phyloP scores from a whole-genome alignment of 2,113 vertebrate species.

The Thamnaconus septentrionalis region DNA sequence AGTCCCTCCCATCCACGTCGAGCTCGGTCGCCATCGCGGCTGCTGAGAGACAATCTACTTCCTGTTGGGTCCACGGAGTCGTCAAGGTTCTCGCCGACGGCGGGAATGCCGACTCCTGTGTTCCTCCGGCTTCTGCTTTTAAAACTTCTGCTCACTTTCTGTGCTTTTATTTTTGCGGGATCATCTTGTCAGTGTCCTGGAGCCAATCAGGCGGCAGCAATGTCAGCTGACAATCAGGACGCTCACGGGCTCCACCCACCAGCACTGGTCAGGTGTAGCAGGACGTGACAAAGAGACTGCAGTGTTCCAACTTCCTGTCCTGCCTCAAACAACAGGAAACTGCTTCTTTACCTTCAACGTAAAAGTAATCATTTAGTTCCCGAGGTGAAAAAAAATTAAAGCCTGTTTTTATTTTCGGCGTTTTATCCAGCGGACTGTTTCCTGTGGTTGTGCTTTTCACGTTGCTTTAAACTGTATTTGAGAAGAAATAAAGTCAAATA shows the following conservation, averaged over 20 bases:
- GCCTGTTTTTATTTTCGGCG: slow-evolving; percentile 57
- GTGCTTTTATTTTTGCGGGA: background rate
- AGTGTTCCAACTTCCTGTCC: background rate
- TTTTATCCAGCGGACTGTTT: slow-evolving; percentile 69
- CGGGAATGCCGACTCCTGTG: too few relatives aligned
- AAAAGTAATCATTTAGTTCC: slow-evolving; percentile 8
- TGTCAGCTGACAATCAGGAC: background rate
- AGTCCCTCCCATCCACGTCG: too few relatives aligned
- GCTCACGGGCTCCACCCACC: slow-evolving; percentile 2
- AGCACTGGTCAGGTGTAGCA: background rate
- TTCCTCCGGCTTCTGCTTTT: background rate
- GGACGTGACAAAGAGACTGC: too few relatives aligned
- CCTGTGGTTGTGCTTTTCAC: slow-evolving; percentile 76
- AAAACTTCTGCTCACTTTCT: background rate
- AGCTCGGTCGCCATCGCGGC: too few relatives aligned
- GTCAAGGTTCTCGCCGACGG: too few relatives aligned
- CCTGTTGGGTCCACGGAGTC: too few relatives aligned
- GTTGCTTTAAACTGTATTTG: slow-evolving; percentile 72
- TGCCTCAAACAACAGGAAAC: slow-evolving; percentile 1
- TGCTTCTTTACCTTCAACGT: slow-evolving; percentile 2
- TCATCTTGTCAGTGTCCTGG: background rate
- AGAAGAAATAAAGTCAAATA: slow-evolving; percentile 51
- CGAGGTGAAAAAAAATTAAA: background rate
- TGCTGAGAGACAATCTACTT: too few relatives aligned
- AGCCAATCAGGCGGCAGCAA: background rate